Conservation (phyloP, 2,113 vertebrate genomes). For the Tachuris rubrigastra region DNA sequence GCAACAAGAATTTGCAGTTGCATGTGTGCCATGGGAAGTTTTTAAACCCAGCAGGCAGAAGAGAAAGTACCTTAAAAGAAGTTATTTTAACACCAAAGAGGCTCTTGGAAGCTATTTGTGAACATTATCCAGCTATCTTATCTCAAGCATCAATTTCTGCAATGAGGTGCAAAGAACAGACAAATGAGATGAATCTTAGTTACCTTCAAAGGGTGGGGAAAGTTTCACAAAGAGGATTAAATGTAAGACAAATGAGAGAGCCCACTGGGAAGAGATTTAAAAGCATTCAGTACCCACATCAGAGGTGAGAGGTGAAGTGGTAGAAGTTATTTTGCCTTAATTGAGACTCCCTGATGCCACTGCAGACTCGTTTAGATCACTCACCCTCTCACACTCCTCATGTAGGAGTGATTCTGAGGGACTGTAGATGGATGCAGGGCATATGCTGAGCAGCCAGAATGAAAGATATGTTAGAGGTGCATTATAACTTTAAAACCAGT, state of each 20-base stretch:
- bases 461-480: neutral
- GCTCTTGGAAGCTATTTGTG: conserved; percentile 37
- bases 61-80: conserved; percentile 4
- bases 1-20: neutral
- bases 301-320: neutral
- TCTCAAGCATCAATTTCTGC: conserved; percentile 64
- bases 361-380: neutral
- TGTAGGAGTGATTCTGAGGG: neutral
- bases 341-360: neutral
- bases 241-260: neutral
- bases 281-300: neutral
- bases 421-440: neutral
- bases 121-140: conserved; percentile 52
- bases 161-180: conserved; percentile 33
- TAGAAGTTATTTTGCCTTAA: neutral
- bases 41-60: neutral
- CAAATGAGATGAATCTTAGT: conserved; percentile 61
- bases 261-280: neutral
- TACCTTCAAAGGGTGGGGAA: conserved; percentile 45
- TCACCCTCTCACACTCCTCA: neutral
- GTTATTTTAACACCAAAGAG: conserved; percentile 5
- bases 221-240: neutral
- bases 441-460: neutral
- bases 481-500: neutral
- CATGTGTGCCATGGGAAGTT: neutral